Conservation (phyloP, 2,888 invertebrate species). For the Rhagium mordax region DNA sequence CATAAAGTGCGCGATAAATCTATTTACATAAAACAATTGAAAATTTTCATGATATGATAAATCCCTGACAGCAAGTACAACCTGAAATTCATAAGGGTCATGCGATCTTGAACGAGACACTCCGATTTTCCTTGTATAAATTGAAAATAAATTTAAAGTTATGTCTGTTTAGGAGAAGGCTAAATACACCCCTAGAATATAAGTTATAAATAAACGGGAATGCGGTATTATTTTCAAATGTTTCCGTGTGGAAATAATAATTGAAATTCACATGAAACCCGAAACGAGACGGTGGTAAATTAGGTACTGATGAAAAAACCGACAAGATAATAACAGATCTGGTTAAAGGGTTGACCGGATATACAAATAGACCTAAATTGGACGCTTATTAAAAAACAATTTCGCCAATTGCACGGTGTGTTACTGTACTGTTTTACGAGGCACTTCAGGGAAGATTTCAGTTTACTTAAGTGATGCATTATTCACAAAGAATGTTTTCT, state of each 20-base stretch:
- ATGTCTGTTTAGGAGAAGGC: conserved; percentile 39
- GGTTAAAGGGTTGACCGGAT: conserved; percentile 31
- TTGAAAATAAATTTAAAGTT: conserved; percentile 59
- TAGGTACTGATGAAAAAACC: conserved; percentile 43
- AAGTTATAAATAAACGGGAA: conserved; percentile 47
- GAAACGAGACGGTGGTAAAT: conserved; percentile 53
- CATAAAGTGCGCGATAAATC: conserved; percentile 25
- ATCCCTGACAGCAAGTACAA: conserved; percentile 38
- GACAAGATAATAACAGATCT: conserved; percentile 59
- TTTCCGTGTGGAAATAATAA: conserved; percentile 60
- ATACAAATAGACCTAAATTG: conserved; percentile 45
- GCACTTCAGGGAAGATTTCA: conserved; percentile 55
- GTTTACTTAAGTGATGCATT: conserved; percentile 58
- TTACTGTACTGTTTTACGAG: conserved; percentile 51
- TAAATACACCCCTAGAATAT: conserved; percentile 32
- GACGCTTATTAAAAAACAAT: conserved; percentile 58
- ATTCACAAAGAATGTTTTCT: conserved; percentile 55
- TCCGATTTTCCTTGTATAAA: conserved; percentile 57
- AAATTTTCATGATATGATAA: conserved; percentile 46
- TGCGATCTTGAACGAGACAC: conserved; percentile 56
- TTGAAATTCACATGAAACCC: conserved; percentile 57
- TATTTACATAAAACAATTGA: conserved; percentile 43
- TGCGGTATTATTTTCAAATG: conserved; percentile 61
- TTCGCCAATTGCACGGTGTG: conserved; percentile 20
- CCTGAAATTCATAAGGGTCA: conserved; percentile 49